Conservation (phyloP, 2,113 vertebrate species). For the Hippopotamus amphibius region DNA sequence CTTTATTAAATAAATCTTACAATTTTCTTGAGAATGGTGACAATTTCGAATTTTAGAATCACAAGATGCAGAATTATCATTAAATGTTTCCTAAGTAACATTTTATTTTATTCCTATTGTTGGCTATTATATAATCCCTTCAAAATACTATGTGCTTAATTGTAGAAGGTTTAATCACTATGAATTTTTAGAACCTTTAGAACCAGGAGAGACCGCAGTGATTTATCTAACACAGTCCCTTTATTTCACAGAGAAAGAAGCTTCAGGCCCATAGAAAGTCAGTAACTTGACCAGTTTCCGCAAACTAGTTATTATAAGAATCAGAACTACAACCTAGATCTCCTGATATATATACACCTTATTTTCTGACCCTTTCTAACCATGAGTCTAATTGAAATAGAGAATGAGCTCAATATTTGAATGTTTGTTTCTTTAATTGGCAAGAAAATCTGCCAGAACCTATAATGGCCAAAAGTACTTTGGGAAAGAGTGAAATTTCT, state of each 20-base stretch:
- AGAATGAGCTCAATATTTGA: slow-evolving; percentile 8
- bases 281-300: neutral
- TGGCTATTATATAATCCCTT: slow-evolving; percentile 9
- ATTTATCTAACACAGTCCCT: neutral
- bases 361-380: slow-evolving; percentile 26
- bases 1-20: neutral
- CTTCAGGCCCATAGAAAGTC: neutral
- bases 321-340: slow-evolving; percentile 5
- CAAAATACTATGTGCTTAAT: neutral
- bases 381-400: slow-evolving; percentile 28
- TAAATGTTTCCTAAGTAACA: neutral
- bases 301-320: slow-evolving; percentile 34
- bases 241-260: slow-evolving; percentile 1
- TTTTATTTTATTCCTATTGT: slow-evolving; percentile 30
- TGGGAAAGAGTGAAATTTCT: neutral
- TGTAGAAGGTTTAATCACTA: neutral
- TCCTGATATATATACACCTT: neutral
- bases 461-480: neutral
- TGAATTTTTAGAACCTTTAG: slow-evolving; percentile 22
- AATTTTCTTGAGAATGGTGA: slow-evolving; percentile 15
- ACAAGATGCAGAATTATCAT: neutral
- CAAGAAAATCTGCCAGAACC: slow-evolving; percentile 1
- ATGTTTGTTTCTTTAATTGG: neutral
- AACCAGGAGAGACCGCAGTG: neutral
- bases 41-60: neutral